phyloP scores from a whole-genome alignment of 2,797 vertebrate genomes.

The Miichthys miiuy region DNA sequence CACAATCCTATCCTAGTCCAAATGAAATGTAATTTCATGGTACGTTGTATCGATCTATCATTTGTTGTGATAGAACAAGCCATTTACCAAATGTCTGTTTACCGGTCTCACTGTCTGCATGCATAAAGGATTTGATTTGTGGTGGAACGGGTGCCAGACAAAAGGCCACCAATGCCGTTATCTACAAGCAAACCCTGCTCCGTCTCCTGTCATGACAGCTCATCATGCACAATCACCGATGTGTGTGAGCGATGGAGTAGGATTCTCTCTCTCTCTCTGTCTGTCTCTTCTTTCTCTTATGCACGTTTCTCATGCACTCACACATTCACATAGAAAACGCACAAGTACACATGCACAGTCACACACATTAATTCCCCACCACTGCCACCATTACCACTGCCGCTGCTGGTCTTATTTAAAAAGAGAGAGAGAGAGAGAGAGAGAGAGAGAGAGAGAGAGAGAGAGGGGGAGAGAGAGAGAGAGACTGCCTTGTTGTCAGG shows the following conservation, averaged over 20 bases:
- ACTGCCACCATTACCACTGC: slow-evolving; percentile 35
- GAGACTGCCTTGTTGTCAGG: slow-evolving; percentile 84
- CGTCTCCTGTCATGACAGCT: slow-evolving; percentile 68
- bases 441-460: slow-evolving; percentile 30
- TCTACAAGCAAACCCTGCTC: slow-evolving; percentile 61
- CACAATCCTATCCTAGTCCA: slow-evolving; percentile 5
- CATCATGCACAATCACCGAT: slow-evolving; percentile 64
- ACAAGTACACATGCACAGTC: neutral
- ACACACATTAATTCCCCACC: slow-evolving; percentile 32
- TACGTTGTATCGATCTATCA: slow-evolving; percentile 58
- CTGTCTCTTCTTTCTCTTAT: slow-evolving; percentile 20
- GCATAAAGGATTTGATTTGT: slow-evolving; percentile 67
- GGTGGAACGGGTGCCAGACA: slow-evolving; percentile 53
- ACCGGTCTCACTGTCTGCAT: slow-evolving; percentile 61
- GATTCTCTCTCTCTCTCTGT: slow-evolving; percentile 16
- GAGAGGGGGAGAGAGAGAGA: slow-evolving; percentile 40
- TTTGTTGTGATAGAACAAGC: slow-evolving; percentile 55
- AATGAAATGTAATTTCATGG: slow-evolving; percentile 63
- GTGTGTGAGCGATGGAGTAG: slow-evolving; percentile 28
- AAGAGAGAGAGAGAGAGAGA: neutral
- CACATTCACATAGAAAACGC: slow-evolving; percentile 18
- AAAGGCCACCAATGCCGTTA: slow-evolving; percentile 72
- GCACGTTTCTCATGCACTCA: slow-evolving; percentile 10
- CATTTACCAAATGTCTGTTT: slow-evolving; percentile 69
- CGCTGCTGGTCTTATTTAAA: slow-evolving; percentile 56